Evolutionary conservation across 2,888 invertebrate species (phyloP).

Genomic region (Heliconius cydno): DNA sequence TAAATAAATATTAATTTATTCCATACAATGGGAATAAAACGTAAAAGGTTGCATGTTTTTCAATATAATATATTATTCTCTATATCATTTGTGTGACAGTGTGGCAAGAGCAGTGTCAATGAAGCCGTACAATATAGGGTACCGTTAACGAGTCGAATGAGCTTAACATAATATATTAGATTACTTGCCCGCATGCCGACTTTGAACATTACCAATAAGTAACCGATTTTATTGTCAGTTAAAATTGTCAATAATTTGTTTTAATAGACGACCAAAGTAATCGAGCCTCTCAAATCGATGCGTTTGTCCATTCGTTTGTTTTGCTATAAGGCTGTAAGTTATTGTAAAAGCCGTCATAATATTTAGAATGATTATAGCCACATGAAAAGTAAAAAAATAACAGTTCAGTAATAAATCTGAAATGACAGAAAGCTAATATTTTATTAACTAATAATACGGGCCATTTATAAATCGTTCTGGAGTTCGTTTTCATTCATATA

Average conservation of each 20-base stretch:
- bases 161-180: conserved; percentile 68
- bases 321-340: neutral
- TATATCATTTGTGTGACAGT: conserved; percentile 1
- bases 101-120: conserved; percentile 55
- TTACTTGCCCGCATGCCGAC: conserved; percentile 57
- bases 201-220: conserved; percentile 34
- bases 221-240: conserved; percentile 3
- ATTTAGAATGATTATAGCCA: neutral
- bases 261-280: neutral
- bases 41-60: neutral
- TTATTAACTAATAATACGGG: too few relatives aligned
- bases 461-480: too few relatives aligned
- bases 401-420: too few relatives aligned
- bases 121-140: conserved; percentile 67
- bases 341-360: neutral
- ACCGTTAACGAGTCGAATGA: conserved; percentile 60
- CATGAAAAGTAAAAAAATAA: neutral
- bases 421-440: too few relatives aligned
- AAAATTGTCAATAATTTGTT: neutral
- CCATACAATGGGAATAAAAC: neutral
- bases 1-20: too few relatives aligned
- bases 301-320: neutral
- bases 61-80: neutral
- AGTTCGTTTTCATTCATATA: too few relatives aligned
- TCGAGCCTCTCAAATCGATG: neutral